Evolutionary conservation across 1,140 invertebrate genomes (phyloP), one percentile per base, ranked within the genome.

Genomic region (Penaeus chinensis): DNA sequence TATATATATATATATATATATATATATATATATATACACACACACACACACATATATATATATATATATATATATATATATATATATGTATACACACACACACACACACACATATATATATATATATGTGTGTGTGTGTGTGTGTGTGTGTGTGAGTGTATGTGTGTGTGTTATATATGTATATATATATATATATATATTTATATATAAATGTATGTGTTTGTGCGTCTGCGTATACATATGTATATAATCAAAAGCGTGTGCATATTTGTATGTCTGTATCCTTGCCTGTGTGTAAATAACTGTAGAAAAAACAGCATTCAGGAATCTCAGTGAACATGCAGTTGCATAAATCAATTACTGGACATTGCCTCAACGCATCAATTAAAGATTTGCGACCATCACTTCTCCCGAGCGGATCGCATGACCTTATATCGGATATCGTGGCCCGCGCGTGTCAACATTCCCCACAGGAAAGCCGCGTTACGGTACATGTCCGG

Each of bases 61-160:
- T 81, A 81, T 81, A 32, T 74, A 32, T 74, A 10, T 74, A 32
- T 74, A 10, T 74, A 3, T 24, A 10, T n/a, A 7, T 84, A 24
- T 61, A n/a, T 54, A 19, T 74, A 42, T 27, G 24, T 74, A 37
- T 60, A 84, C 22, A 22, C n/a, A 24, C 3, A 24, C 24, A 20
- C 13, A 62, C 13, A 65, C 24, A 60, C 24, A 16, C 16, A 81
- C 63, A 27, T 27, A 81, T 65, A 63, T 27, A 81, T 65, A 61
- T 81, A 63, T 61, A 63, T 74, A 32, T 74, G 22, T 74, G 16
- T 24, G 22, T n/a, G n/a, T 71, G 47, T 84, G 66, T 84, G 24
- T 63, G 79, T 81, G 66, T 84, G 66, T 74, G 47, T 74, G 66
- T 84, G 24, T 84, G 13, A 74, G n/a, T n/a, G n/a, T n/a, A n/a